phyloP scores from a whole-genome alignment of 2,797 vertebrate species.

The Syngnathus acus region DNA sequence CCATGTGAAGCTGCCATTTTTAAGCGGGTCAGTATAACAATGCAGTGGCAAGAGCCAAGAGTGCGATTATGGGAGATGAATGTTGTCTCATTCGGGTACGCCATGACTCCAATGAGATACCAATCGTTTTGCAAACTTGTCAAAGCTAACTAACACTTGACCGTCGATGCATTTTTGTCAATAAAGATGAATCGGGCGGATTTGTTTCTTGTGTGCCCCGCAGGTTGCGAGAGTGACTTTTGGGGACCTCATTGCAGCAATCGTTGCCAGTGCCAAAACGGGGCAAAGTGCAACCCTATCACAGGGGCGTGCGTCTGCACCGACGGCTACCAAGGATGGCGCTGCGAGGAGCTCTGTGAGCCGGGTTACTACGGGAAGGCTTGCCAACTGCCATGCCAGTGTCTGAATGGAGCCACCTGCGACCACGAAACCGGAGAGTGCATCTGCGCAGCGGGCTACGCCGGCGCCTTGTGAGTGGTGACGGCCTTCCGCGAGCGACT shows the following conservation, averaged over 20 bases:
- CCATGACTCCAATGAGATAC: slow-evolving; percentile 14
- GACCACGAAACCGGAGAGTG: slow-evolving; percentile 92
- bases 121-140: slow-evolving; percentile 26
- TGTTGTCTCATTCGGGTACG: slow-evolving; percentile 2
- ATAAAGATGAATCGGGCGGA: not conserved
- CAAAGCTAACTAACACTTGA: slow-evolving; percentile 4
- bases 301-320: slow-evolving; percentile 95
- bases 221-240: slow-evolving; percentile 94
- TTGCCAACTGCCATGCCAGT: slow-evolving; percentile 92
- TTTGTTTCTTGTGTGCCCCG: slow-evolving; percentile 30
- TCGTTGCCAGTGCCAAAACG: slow-evolving; percentile 95
- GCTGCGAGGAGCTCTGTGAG: slow-evolving; percentile 91
- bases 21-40: slow-evolving; percentile 28
- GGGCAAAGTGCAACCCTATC: slow-evolving; percentile 98
- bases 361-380: slow-evolving; percentile 86
- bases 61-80: slow-evolving; percentile 13
- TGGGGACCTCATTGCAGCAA: slow-evolving; percentile 99
- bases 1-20: slow-evolving; percentile 38
- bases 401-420: slow-evolving; percentile 90
- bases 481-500: not conserved
- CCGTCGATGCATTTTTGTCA: not conserved
- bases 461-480: slow-evolving; percentile 89
- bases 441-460: slow-evolving; percentile 91
- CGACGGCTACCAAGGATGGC: slow-evolving; percentile 93
- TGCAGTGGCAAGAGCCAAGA: slow-evolving; percentile 20